Evolutionary conservation across 2,797 vertebrate genomes (phyloP), one percentile per base, ranked within the genome.

Genomic region (Acipenser ruthenus): DNA sequence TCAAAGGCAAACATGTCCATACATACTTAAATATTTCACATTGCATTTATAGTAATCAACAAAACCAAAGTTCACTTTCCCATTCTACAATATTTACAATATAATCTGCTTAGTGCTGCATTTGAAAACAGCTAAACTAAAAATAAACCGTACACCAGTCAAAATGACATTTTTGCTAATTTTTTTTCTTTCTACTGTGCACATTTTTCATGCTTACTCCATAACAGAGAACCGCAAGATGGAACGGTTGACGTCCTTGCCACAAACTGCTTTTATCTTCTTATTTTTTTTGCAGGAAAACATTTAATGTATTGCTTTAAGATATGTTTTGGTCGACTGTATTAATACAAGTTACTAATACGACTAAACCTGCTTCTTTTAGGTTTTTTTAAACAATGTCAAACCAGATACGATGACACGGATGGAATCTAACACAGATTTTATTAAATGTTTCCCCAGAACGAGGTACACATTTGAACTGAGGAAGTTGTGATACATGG

Each of bases 271-370:
- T 60, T 2, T 62, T 75, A 50, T 6, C 66, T 62, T 47, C 9
- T 60, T 75, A 2, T 37, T 37, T 37, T 83, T 87, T 84, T 86
- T 82, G 80, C 80, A 77, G 66, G 58, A 67, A 68, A 68, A 62
- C 65, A 63, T 62, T 68, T 59, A 66, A 80, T 76, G 75, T 91
- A 91, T 91, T 91, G 89, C 89, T 91, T 82, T 86, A 78, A 80
- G 80, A 82, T 83, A 77, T 10, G 71, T 80, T 88, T 87, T 85
- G 84, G 81, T 83, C 80, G 80, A 83, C 70, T 78, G 75, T 65
- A 82, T 68, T 51, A 64, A 64, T 69, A 8, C 68, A 77, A 55
- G 75, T 62, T 56, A 73, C 64, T 70, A 63, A 66, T 66, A 69
- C 53, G 69, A 64, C 78, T 72, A 60, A 62, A 62, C 69, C 73